Base-by-base conservation (phyloP, 2,797 vertebrate species). In the Furcifer pardalis region DNA sequence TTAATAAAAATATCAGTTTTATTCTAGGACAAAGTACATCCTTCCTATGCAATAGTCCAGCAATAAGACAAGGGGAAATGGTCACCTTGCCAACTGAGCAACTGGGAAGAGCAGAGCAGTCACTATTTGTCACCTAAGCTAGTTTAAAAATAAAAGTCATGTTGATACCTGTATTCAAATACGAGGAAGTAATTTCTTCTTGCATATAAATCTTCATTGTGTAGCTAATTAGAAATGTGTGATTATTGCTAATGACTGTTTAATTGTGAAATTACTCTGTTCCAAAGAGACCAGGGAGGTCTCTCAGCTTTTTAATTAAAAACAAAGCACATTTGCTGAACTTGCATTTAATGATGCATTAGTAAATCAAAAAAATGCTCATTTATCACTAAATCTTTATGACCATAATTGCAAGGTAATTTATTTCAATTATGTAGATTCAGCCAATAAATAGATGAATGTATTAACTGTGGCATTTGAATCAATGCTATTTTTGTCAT, bases 331-430 rank as follows among this genome's bases (percentile, higher is more conserved):
- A 83, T 52, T 83, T 65, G 25, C 23, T 40, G 23, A 17, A 63
- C n/a, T 72, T 66, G 13, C 52, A 6, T 65, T 75, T 52, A 71
- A 65, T 71, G 42, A 27, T 52, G 32, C 7, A 74, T 44, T 2
- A 23, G 49, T 21, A 65, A 52, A 30, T 59, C 5, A 35, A 23
- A 37, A 44, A 82, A 82, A 76, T 17, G 44, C 42, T 35, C 37
- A 83, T 83, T 52, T 75, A n/a, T 76, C 44, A 66, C 68, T 32
- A 32, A 72, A 60, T n/a, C 49, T 42, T 30, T 71, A 81, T 42
- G 35, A 21, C 32, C 60, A 66, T 37, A 76, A 52, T 30, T 62
- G 46, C 7, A 83, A 66, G 25, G 17, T 21, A 30, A 52, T 66
- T 13, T 35, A 44, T 82, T 49, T 83, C 30, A 37, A 37, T 74